These are phyloP conservation scores for Bugulina stolonifera DNA, from an alignment of 2,888 invertebrate species.

Conservation along the genomic window DNA sequence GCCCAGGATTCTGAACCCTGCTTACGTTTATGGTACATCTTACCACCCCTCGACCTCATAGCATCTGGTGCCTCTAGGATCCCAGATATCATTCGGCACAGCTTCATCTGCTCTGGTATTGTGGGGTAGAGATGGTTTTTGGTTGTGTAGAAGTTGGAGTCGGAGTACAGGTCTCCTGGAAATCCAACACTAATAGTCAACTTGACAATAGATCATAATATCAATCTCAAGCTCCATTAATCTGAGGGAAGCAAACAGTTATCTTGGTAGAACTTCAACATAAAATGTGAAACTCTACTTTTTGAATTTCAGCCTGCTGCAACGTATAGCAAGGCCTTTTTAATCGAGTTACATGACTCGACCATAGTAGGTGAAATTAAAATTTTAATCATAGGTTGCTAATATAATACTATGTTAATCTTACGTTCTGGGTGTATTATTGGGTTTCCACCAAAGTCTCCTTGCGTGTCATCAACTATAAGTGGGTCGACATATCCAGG, in stretches of 20 bases:
- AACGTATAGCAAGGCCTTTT: no score
- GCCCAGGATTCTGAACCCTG: background rate
- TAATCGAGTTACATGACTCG: no score
- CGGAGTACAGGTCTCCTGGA: conserved; percentile 9
- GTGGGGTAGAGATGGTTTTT: conserved; percentile 8
- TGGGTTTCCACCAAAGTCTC: conserved; percentile 25
- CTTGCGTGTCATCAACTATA: conserved; percentile 24
- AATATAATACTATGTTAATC: no score
- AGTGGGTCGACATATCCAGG: conserved; percentile 13
- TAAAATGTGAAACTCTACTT: no score
- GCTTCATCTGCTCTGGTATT: conserved; percentile 3
- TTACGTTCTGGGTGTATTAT: conserved; percentile 8
- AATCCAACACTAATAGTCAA: no score
- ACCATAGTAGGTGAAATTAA: no score
- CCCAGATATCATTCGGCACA: background rate
- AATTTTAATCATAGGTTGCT: no score
- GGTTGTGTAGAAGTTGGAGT: conserved; percentile 18
- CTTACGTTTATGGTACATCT: conserved; percentile 15
- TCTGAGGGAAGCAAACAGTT: no score
- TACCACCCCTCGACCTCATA: conserved; percentile 17
- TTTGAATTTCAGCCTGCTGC: no score
- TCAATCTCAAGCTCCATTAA: no score
- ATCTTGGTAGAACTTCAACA: no score
- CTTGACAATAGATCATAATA: no score
- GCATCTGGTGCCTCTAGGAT: conserved; percentile 16